Percentiles rank a stretch among this genome's conserved stretches.
These are phyloP conservation scores for Cylas formicarius DNA, from an alignment of 1,140 invertebrate genomes.

Conservation along the genomic window DNA sequence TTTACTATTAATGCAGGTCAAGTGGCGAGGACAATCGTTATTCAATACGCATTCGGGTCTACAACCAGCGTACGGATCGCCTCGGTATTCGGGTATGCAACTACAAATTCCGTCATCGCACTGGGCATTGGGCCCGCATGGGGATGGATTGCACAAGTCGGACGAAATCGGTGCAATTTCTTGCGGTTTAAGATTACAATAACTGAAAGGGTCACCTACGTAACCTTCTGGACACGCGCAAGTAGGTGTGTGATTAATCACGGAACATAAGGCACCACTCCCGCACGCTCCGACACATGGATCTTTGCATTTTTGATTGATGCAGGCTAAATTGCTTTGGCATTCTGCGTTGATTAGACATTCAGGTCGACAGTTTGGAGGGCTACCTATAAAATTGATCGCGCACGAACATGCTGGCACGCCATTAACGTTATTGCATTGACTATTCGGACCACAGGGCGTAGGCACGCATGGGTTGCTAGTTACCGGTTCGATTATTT, in stretches of 20 bases:
- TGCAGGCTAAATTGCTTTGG: conserved; percentile 56
- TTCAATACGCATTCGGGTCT: conserved; percentile 62
- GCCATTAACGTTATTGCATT: conserved; percentile 60
- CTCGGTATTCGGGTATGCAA: conserved; percentile 55
- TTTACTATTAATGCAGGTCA: conserved; percentile 56
- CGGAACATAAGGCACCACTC: conserved; percentile 56
- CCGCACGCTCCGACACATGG: conserved; percentile 70
- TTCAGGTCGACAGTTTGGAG: conserved; percentile 66
- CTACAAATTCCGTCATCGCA: conserved; percentile 54
- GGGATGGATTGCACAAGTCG: conserved; percentile 52
- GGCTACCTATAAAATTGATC: conserved; percentile 57
- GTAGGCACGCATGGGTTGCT: conserved; percentile 66
- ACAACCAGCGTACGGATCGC: conserved; percentile 59
- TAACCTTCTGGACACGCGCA: conserved; percentile 62
- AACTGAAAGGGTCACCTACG: conserved; percentile 65
- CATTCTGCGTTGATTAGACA: conserved; percentile 66
- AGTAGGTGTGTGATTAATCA: conserved; percentile 61
- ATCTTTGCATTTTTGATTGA: conserved; percentile 59
- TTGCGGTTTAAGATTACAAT: conserved; percentile 52
- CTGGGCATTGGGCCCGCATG: conserved; percentile 62
- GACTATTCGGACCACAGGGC: conserved; percentile 73
- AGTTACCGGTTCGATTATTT: conserved; percentile 42
- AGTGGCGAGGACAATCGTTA: conserved; percentile 57
- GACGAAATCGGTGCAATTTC: conserved; percentile 33
- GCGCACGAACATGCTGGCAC: conserved; percentile 60